Evolutionary conservation across 2,797 vertebrate genomes (phyloP).

Genomic region (Esox lucius): DNA sequence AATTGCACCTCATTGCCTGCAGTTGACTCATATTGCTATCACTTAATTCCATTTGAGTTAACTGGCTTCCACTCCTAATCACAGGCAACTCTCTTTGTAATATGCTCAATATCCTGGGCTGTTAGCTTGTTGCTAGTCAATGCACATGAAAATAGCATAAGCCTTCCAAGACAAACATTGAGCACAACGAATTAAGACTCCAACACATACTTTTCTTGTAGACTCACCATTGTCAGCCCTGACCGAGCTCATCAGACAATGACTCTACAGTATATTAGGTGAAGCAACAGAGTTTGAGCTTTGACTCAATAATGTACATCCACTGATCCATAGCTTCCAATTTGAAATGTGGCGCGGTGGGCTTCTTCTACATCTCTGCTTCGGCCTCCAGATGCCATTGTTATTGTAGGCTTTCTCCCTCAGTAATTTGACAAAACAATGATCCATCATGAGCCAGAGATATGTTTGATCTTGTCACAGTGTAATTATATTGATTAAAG

Average conservation of each 20-base stretch:
- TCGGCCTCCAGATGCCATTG: not conserved
- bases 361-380: not conserved
- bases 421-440: constrained; percentile 15
- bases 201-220: not conserved
- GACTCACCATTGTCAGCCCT: not conserved
- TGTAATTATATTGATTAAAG: constrained; percentile 55
- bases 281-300: not conserved
- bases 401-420: not conserved
- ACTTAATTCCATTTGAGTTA: constrained; percentile 50
- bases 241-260: not conserved
- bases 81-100: constrained; percentile 30
- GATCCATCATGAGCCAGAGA: constrained; percentile 50
- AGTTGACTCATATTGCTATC: constrained; percentile 51
- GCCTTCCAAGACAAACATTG: not conserved
- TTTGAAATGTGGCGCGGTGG: not conserved
- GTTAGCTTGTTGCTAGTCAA: not conserved
- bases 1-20: constrained; percentile 54
- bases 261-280: not conserved
- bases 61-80: constrained; percentile 35
- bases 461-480: constrained; percentile 15
- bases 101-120: not conserved
- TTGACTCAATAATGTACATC: not conserved
- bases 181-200: not conserved
- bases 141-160: not conserved
- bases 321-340: not conserved